Percentiles rank a stretch among this genome's conserved stretches.
Evolutionary conservation across 2,113 vertebrate genomes (phyloP).

Genomic region (Australoheros scitulus): DNA sequence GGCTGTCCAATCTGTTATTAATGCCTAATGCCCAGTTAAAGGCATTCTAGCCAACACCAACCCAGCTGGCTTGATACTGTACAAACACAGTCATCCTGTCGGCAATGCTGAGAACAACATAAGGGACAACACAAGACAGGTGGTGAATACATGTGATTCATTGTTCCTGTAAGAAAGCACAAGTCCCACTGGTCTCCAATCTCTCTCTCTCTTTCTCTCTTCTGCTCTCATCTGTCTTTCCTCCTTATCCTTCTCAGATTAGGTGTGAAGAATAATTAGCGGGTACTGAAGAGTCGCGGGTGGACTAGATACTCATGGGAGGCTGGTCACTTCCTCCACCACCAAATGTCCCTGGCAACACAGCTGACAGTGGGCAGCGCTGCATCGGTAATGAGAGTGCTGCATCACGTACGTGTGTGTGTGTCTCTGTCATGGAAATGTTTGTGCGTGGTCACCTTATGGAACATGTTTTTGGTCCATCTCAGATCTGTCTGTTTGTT

Average conservation of each 20-base stretch:
- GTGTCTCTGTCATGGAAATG: slow-evolving; percentile 19
- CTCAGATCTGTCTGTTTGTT: slow-evolving; percentile 36
- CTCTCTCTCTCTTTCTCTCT: slow-evolving; percentile 40
- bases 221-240: slow-evolving; percentile 63
- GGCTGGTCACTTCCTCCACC: slow-evolving; percentile 67
- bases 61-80: slow-evolving; percentile 62
- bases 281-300: slow-evolving; percentile 60
- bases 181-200: slow-evolving; percentile 64
- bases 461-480: slow-evolving; percentile 35
- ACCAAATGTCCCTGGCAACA: slow-evolving; percentile 77
- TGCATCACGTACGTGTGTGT: slow-evolving; percentile 10
- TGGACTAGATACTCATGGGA: slow-evolving; percentile 66
- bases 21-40: slow-evolving; percentile 59
- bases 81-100: slow-evolving; percentile 72
- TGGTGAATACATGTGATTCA: slow-evolving; percentile 75
- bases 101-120: slow-evolving; percentile 65
- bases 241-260: slow-evolving; percentile 70
- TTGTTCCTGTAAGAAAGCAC: slow-evolving; percentile 76
- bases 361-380: slow-evolving; percentile 60
- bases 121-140: slow-evolving; percentile 76
- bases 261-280: slow-evolving; percentile 81
- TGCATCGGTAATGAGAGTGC: slow-evolving; percentile 64
- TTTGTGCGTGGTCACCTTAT: slow-evolving; percentile 29
- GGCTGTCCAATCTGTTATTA: slow-evolving; percentile 68
- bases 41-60: slow-evolving; percentile 52